A percentile compares a stretch with the other conserved stretches of the same genome.
These are phyloP conservation scores for Alfaro cultratus DNA, from an alignment of 2,797 vertebrate genomes.

Conservation along the genomic window DNA sequence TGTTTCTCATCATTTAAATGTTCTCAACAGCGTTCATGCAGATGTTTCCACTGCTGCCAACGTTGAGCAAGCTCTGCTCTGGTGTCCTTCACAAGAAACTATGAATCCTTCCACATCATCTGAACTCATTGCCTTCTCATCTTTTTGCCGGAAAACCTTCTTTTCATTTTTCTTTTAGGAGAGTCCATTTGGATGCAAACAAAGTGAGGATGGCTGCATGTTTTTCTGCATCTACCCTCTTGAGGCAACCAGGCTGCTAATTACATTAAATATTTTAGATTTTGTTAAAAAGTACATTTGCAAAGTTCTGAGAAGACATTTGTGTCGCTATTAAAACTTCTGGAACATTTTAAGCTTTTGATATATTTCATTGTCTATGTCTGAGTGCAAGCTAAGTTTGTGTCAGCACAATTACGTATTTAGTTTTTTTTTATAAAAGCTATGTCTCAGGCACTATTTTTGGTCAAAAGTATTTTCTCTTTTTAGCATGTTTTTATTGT, in stretches of 20 bases:
- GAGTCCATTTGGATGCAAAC: too few species aligned
- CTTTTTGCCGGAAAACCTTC: too few species aligned
- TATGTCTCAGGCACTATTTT: neutral
- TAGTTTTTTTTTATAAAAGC: slow-evolving; percentile 2
- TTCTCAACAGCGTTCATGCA: neutral
- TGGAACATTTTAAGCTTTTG: neutral
- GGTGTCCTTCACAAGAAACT: too few species aligned
- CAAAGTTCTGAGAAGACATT: neutral
- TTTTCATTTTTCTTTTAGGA: too few species aligned
- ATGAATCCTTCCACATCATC: too few species aligned
- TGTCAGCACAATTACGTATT: neutral
- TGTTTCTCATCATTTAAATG: neutral
- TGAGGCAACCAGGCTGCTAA: too few species aligned
- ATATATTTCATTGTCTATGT: neutral
- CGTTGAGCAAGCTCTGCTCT: neutral
- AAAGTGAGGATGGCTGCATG: too few species aligned
- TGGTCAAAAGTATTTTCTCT: neutral
- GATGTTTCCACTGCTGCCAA: neutral
- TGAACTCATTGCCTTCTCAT: too few species aligned
- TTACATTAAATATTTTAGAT: neutral
- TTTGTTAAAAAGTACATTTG: neutral
- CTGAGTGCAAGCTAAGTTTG: neutral
- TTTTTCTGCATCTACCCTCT: too few species aligned
- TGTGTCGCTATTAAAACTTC: neutral
- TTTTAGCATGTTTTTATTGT: neutral